Percentiles rank a stretch among this genome's conserved stretches.
These are phyloP conservation scores for Salarias fasciatus DNA, from an alignment of 2,797 vertebrate species.

Conservation along the genomic window DNA sequence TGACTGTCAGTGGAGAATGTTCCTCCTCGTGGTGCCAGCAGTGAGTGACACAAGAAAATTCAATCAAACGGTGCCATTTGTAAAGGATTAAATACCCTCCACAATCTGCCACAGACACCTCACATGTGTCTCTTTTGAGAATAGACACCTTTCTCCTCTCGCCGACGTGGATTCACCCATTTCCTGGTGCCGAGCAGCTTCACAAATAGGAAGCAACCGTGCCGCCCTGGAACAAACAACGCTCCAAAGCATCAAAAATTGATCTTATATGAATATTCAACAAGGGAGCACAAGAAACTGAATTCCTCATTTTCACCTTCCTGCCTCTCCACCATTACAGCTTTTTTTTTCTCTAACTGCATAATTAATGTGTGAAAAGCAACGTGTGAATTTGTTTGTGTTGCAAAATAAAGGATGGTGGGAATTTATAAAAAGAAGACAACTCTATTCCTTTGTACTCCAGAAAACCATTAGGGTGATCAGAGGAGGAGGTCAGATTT, in stretches of 20 bases:
- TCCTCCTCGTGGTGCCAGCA: neutral
- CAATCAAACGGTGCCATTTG: constrained; percentile 52
- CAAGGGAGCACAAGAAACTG: constrained; percentile 72
- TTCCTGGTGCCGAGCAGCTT: constrained; percentile 81
- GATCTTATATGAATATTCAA: constrained; percentile 92
- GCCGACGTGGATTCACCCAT: constrained; percentile 70
- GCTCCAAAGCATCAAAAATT: constrained; percentile 87
- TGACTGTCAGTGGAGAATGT: constrained; percentile 57
- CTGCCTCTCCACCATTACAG: constrained; percentile 83
- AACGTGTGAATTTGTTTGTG: constrained; percentile 86
- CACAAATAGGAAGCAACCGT: constrained; percentile 81
- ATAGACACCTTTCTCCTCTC: constrained; percentile 73
- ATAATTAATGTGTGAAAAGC: constrained; percentile 89
- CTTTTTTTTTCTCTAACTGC: constrained; percentile 89
- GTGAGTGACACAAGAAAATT: constrained; percentile 53
- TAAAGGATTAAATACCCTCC: constrained; percentile 52
- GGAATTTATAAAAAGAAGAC: constrained; percentile 63
- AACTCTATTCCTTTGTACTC: constrained; percentile 57
- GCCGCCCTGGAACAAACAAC: constrained; percentile 87
- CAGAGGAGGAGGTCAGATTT: constrained; percentile 19
- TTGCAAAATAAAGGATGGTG: constrained; percentile 79
- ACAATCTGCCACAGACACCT: constrained; percentile 60
- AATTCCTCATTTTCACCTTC: constrained; percentile 91
- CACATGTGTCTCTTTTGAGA: constrained; percentile 68
- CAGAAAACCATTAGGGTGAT: constrained; percentile 48